A percentile compares a stretch with the other conserved stretches of the same genome.
phyloP scores from a whole-genome alignment of 2,888 invertebrate species.

The Caenorhabditis becei region DNA sequence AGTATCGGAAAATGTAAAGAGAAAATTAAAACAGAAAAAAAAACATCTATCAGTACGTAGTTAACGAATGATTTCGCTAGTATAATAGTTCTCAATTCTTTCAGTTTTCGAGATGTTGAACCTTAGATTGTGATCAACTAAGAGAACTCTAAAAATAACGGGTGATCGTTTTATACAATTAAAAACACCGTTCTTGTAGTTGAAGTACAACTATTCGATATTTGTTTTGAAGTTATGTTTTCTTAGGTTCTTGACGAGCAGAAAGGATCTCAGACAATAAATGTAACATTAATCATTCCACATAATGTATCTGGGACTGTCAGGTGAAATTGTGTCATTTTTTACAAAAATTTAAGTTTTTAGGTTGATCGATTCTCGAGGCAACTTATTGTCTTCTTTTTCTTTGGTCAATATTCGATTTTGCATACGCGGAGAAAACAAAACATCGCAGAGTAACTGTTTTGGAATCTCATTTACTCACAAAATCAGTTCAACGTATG shows the following conservation, averaged over 20 bases:
- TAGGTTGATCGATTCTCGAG: slow-evolving; percentile 88
- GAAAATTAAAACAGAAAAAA: too few relatives aligned
- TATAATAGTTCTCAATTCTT: too few relatives aligned
- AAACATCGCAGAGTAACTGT: slow-evolving; percentile 90
- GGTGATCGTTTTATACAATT: too few relatives aligned
- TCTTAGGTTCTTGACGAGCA: slow-evolving; percentile 87
- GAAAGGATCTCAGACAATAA: slow-evolving; percentile 85
- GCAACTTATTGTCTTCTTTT: slow-evolving; percentile 90
- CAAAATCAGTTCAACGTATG: slow-evolving; percentile 84
- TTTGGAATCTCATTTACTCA: slow-evolving; percentile 96
- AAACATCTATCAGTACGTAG: too few relatives aligned
- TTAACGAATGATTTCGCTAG: too few relatives aligned
- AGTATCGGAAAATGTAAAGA: too few relatives aligned
- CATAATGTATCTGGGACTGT: slow-evolving; percentile 94
- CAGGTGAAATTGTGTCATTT: slow-evolving; percentile 86
- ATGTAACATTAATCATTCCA: slow-evolving; percentile 93
- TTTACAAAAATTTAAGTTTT: slow-evolving; percentile 40
- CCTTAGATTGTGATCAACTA: too few relatives aligned
- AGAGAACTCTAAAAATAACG: too few relatives aligned
- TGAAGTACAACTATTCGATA: too few relatives aligned
- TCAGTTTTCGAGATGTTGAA: too few relatives aligned
- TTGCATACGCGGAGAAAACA: slow-evolving; percentile 92
- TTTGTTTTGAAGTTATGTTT: slow-evolving; percentile 1
- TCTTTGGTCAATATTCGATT: slow-evolving; percentile 85
- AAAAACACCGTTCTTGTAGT: too few relatives aligned